Evolutionary conservation across 1,140 invertebrate species (phyloP), one percentile per base, ranked within the genome.

Genomic region (Drosophila lacertosa): DNA sequence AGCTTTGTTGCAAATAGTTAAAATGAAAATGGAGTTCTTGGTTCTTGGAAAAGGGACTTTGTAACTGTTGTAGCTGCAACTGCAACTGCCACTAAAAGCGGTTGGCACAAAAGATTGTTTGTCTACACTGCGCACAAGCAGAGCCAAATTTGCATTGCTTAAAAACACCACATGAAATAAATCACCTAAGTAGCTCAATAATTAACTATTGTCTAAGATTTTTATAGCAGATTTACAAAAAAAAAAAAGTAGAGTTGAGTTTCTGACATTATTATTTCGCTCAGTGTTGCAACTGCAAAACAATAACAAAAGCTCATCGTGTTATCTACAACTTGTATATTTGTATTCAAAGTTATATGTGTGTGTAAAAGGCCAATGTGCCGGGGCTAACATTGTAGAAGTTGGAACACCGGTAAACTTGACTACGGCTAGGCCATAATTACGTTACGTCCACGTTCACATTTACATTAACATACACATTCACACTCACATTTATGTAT

Each of bases 341-440:
- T 13, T 3, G 16, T n/a, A 51, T 32, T 20, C 39, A 20, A 26
- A 35, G 33, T 29, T 35, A 3, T 0, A 33, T 10, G 32, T 39
- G 15, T 39, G 11, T 39, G 42, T 64, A 33, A 59, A 35, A 69
- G 66, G 59, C 66, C 67, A 70, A 64, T 70, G 67, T 45, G 59
- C 58, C 47, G 32, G 51, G 39, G 16, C 13, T 29, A 26, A 26
- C 42, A 37, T 59, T 15, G 40, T 18, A 50, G 29, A 26, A 37
- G 40, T 47, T 35, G 55, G 20, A 60, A 7, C 42, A 55, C n/a
- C 50, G 42, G 51, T 39, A 42, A 26, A 48, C 42, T 32, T 55
- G 59, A 50, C 59, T 55, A 48, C 33, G 60, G 50, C 59, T 55
- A 45, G 50, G 42, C 50, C 42, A 48, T 69, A 54, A 69, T 69